Base-by-base conservation (phyloP, 2,888 invertebrate genomes). In the Aproaerema taeniolella region DNA sequence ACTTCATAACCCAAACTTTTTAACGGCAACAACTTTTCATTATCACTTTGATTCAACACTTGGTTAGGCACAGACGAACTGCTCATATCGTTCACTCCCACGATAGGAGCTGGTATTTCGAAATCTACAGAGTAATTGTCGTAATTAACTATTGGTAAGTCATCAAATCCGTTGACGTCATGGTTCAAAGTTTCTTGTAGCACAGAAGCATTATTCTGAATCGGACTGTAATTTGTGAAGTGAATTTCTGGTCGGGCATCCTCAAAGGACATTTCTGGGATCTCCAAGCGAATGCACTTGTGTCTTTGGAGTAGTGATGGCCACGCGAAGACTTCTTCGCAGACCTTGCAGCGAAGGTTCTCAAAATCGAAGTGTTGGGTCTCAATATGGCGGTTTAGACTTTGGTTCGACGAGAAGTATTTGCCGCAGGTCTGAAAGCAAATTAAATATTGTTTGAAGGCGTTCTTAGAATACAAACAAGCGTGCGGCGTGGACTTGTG, bases 301-400 rank as follows among this genome's bases (percentile, higher is more conserved):
- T 85, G 83, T 0, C 59, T 52, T 11, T 50, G 37, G 0, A 83
- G 61, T 0, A 80, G 46, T 0, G 78, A 75, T 0, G 76, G 77
- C 77, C 79, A 82, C 0, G 67, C 67, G 16, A 85, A 85, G 0
- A 57, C 67, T 38, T 81, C 82, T 26, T 80, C 81, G 7, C 83
- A 85, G 0, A 65, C 57, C 2, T 63, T 55, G 43, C 83, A 83
- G 4, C 57, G 59, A 0, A 77, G 53, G 7, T 49, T 58, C 0
- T 68, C 60, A 2, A 53, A 61, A 25, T 64, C 53, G 0, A 42
- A 39, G 34, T 83, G 81, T 10, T 63, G 55, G 0, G 55, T 61
- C 1, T 58, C 48, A 2, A 77, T 66, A 42, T 85, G 85, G 0
- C 85, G 67, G 6, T 55, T 74, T 0, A 85, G 47, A 16, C 69